These are phyloP conservation scores for Lacerta bilineata DNA, from an alignment of 2,797 vertebrate species.

Conservation along the genomic window DNA sequence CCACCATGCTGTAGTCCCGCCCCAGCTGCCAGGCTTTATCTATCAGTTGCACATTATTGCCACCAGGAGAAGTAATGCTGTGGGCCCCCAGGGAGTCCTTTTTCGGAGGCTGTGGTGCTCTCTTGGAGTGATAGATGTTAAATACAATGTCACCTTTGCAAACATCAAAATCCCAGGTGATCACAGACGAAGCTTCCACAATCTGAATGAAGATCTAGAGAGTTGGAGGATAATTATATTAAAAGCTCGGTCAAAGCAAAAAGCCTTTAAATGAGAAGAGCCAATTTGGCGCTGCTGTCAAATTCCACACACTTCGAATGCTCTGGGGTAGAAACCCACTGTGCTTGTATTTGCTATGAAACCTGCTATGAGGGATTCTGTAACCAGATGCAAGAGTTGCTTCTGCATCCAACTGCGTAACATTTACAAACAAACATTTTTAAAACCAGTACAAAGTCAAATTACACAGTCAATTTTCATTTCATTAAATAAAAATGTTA, in stretches of 20 bases:
- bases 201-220: conserved; percentile 92
- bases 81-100: conserved; percentile 92
- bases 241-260: neutral
- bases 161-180: conserved; percentile 99
- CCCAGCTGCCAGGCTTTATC: conserved; percentile 94
- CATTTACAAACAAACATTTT: neutral
- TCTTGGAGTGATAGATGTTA: conserved; percentile 97
- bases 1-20: conserved; percentile 97
- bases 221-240: neutral
- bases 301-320: neutral
- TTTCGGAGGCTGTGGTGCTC: conserved; percentile 91
- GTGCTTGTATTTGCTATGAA: neutral
- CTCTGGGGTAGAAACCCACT: neutral
- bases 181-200: conserved; percentile 94
- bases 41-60: conserved; percentile 96
- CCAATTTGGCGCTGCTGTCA: neutral
- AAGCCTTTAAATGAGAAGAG: neutral
- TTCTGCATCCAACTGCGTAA: neutral
- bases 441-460: neutral
- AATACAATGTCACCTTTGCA: conserved; percentile 98
- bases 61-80: conserved; percentile 90
- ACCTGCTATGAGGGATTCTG: neutral
- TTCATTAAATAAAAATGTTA: too few species aligned
- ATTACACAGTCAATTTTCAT: neutral
- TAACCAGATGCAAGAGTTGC: neutral